Conservation (phyloP, 2,888 invertebrate genomes). For the Lasiommata megera region DNA sequence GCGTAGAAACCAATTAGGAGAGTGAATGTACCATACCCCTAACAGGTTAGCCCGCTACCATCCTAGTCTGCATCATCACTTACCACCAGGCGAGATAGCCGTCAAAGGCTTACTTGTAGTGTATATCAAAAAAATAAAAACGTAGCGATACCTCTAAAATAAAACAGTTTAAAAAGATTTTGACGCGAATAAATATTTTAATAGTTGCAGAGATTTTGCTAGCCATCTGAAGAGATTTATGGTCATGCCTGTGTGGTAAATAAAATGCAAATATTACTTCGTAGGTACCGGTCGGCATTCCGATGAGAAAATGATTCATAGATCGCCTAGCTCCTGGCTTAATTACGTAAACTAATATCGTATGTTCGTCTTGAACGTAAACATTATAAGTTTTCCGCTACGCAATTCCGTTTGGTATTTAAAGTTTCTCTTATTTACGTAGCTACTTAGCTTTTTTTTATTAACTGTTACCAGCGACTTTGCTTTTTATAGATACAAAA, state of each 20-base stretch:
- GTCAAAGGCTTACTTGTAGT: too few species aligned
- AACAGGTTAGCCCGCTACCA: too few species aligned
- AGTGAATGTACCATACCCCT: too few species aligned
- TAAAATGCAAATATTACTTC: conserved; percentile 23
- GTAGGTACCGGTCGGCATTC: conserved; percentile 27
- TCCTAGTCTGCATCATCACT: too few species aligned
- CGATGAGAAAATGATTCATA: conserved; percentile 35
- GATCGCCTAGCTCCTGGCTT: conserved; percentile 28
- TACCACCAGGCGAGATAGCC: too few species aligned
- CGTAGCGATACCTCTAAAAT: too few species aligned
- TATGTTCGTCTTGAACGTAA: conserved; percentile 32
- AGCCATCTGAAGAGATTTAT: conserved; percentile 3
- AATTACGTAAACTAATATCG: conserved; percentile 35
- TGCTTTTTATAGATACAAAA: too few species aligned
- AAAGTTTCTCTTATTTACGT: conserved; percentile 7
- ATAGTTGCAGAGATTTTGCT: background rate
- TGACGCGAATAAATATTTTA: background rate
- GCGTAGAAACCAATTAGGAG: too few species aligned
- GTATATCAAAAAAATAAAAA: too few species aligned
- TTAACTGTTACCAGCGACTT: too few species aligned
- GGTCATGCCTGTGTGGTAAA: conserved; percentile 12
- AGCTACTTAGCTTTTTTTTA: background rate
- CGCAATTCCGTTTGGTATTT: conserved; percentile 29
- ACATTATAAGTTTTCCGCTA: conserved; percentile 34
- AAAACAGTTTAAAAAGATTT: background rate